These are phyloP conservation scores for Ctena decussata DNA, from an alignment of 2,888 invertebrate genomes.

Conservation along the genomic window DNA sequence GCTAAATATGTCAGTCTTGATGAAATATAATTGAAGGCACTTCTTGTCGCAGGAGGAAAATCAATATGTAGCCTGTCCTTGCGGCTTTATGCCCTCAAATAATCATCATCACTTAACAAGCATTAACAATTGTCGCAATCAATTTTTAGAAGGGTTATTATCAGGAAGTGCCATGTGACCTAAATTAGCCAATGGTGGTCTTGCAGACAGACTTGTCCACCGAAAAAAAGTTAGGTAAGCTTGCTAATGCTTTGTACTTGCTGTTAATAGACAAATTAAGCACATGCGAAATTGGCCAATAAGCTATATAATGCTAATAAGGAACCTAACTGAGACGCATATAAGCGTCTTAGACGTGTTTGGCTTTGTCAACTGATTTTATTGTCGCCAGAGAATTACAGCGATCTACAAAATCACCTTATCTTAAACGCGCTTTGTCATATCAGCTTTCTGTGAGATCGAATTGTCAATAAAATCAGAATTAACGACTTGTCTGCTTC, in stretches of 20 bases:
- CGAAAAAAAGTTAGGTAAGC: neutral
- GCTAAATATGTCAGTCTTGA: neutral
- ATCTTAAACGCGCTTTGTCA: neutral
- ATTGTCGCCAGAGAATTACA: too few relatives aligned
- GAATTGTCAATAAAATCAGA: constrained; percentile 11
- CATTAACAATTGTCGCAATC: neutral
- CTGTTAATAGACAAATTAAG: too few relatives aligned
- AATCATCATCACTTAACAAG: neutral
- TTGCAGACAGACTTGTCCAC: neutral
- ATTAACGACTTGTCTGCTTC: neutral
- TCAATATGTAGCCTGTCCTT: neutral
- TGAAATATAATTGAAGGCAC: neutral
- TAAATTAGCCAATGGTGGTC: neutral
- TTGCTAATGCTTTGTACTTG: neutral
- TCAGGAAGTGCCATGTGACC: neutral
- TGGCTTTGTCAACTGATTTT: too few relatives aligned
- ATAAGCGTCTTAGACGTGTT: too few relatives aligned
- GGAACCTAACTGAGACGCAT: too few relatives aligned
- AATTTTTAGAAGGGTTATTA: neutral
- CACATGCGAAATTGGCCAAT: too few relatives aligned
- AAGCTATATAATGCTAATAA: too few relatives aligned
- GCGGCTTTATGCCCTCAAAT: neutral
- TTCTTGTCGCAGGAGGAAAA: neutral
- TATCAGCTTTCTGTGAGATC: neutral
- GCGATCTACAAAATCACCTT: neutral